Evolutionary conservation across 1,140 invertebrate species (phyloP).

Genomic region (Lordiphosa stackelbergi): DNA sequence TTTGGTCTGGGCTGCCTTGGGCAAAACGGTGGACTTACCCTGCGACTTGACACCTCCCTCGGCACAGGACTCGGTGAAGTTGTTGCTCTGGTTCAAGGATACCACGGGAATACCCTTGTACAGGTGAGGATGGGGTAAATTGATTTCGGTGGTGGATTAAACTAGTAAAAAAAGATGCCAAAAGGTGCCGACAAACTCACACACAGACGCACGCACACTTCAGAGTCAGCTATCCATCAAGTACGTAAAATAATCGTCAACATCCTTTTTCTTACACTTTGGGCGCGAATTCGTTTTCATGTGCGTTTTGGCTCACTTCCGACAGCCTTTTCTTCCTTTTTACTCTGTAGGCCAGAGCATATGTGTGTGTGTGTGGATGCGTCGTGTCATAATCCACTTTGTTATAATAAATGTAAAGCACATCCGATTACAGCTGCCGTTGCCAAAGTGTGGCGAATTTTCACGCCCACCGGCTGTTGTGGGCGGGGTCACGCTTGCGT

Average conservation of each 20-base stretch:
- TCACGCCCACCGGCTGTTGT: constrained; percentile 44
- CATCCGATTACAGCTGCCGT: constrained; percentile 73
- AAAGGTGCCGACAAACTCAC: constrained; percentile 14
- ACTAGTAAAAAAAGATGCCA: no score
- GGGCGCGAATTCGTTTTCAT: constrained; percentile 35
- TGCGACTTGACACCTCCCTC: constrained; percentile 87
- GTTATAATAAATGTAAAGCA: constrained; percentile 76
- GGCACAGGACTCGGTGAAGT: constrained; percentile 84
- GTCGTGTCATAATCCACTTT: constrained; percentile 71
- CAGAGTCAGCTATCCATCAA: constrained; percentile 57
- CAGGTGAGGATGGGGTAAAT: constrained; percentile 81
- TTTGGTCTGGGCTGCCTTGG: constrained; percentile 85
- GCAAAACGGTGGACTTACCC: constrained; percentile 85
- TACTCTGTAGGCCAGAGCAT: constrained; percentile 10
- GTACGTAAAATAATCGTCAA: constrained; percentile 70
- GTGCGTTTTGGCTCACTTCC: constrained; percentile 53
- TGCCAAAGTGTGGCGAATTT: constrained; percentile 74
- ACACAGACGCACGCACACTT: constrained; percentile 16
- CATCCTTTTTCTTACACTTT: constrained; percentile 61
- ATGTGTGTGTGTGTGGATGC: constrained; percentile 42
- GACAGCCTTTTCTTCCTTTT: constrained; percentile 39
- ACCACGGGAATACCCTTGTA: constrained; percentile 88
- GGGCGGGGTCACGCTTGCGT: not conserved
- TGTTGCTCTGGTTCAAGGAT: constrained; percentile 92
- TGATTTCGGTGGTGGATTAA: constrained; percentile 20